Base-by-base conservation (phyloP, 2,113 vertebrate species). In the Theropithecus gelada region DNA sequence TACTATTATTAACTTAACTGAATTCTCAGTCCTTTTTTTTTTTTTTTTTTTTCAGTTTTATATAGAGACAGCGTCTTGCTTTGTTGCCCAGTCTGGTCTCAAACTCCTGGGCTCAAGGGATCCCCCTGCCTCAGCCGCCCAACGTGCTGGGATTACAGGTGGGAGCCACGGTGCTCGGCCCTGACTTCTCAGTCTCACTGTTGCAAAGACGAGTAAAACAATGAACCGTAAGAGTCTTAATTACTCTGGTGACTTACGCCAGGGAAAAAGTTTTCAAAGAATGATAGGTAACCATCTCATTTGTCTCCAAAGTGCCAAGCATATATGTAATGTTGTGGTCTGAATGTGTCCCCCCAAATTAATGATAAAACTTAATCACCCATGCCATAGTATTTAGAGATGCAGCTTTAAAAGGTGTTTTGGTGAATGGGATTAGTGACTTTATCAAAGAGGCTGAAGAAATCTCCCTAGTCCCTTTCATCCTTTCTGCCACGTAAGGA, bases 181-280 rank as follows among this genome's bases (percentile, higher is more conserved):
- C 50, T 83, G 68, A 70, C 61, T 88, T 82, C 40, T 76, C 59
- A 83, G 68, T 50, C n/a, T 40, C 27, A 30, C 35, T 78, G 12
- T 82, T 52, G 13, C 38, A 57, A 86, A 88, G 78, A 72, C 32
- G 43, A 88, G 30, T 72, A 73, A 1, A 92, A 84, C 32, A 94
- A 32, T 70, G 52, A 95, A 84, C 61, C 43, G 32, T 48, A 85
- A 50, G 45, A 80, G 90, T 52, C 64, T 38, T 35, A 88, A 85
- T 30, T 16, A 48, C 20, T 84, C 30, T 59, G 2, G 48, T 84
- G 76, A 88, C 8, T 76, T 82, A 75, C 30, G 73, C 48, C 38
- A 95, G 68, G 40, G 40, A 81, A 59, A 82, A 86, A 90, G n/a
- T n/a, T 84, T 94, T 96, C n/a, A 79, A 83, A 73, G 38, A 94